Evolutionary conservation across 2,888 invertebrate species (phyloP), one percentile per base, ranked within the genome.

Genomic region (Seira ritae): DNA sequence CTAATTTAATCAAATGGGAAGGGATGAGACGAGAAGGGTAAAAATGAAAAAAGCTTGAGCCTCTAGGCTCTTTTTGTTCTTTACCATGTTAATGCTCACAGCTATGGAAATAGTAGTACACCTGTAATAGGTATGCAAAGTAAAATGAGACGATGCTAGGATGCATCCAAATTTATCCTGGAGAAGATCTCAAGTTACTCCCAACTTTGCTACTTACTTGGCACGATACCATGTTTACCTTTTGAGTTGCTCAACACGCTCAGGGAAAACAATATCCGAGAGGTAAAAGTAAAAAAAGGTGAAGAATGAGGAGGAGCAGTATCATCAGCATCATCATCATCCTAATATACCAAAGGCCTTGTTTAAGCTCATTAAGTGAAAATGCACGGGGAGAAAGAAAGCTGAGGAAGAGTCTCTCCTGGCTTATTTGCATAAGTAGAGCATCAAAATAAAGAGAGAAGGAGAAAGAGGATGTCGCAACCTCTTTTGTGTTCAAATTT

Each of bases 1-100:
- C 78, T 78, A 78, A 78, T 78, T 78, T 71, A 78, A 78, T 71
- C 55, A 77, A 70, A 78, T 69, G 70, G 66, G 60, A 67, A 50
- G 42, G 42, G 69, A 50, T 69, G 42, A n/a, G n/a, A n/a, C n/a
- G n/a, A n/a, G n/a, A n/a, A n/a, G n/a, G n/a, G n/a, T n/a, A 42
- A 42, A 42, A 42, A 12, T 42, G 42, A 42, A 42, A 42, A 42
- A n/a, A 20, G 42, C 37, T n/a, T 17, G 69, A 10, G 23, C n/a
- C 31, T n/a, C n/a, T n/a, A n/a, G n/a, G n/a, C n/a, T n/a, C 3
- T 31, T 42, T 69, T 69, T 4, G n/a, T n/a, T 69, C 42, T 4
- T 69, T 1, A n/a, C 22, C n/a, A n/a, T n/a, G n/a, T n/a, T n/a
- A n/a, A n/a, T n/a, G n/a, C n/a, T n/a, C n/a, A n/a, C n/a, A n/a